These are phyloP conservation scores for Apostichopus leukothele DNA, from an alignment of 53 echinoderm and acorn worm genomes.

Conservation along the genomic window DNA sequence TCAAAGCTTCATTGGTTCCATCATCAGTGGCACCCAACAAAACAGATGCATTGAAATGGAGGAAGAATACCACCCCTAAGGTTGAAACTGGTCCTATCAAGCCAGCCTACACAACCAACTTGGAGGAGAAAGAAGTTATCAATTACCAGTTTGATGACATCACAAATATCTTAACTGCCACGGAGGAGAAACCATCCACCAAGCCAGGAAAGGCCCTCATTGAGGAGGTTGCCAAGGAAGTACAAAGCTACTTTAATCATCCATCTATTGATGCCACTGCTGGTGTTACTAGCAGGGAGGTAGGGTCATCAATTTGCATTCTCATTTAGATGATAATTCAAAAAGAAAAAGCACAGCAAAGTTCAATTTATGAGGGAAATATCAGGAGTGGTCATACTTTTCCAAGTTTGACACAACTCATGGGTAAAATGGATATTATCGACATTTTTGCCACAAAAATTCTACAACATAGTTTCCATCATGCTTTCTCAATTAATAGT, in stretches of 20 bases:
- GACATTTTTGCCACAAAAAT: too few species aligned
- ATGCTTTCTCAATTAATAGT: too few species aligned
- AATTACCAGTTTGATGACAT: slow-evolving; percentile 16
- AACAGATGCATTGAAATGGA: not conserved
- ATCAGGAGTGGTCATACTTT: too few species aligned
- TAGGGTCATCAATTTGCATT: not conserved
- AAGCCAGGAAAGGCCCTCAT: not conserved
- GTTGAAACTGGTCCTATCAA: not conserved
- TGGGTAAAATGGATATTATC: too few species aligned
- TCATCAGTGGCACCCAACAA: not conserved
- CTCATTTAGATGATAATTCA: not conserved
- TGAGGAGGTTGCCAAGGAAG: slow-evolving; percentile 16
- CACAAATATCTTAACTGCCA: slow-evolving; percentile 5
- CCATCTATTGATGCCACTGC: not conserved
- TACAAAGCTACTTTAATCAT: slow-evolving; percentile 12
- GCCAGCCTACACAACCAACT: not conserved
- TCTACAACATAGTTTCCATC: too few species aligned
- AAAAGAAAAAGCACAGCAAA: too few species aligned
- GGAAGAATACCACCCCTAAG: not conserved
- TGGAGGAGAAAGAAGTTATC: slow-evolving; percentile 1
- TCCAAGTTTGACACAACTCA: too few species aligned
- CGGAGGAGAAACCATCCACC: not conserved
- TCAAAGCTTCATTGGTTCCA: not conserved
- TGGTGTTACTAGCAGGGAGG: not conserved
- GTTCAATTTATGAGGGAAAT: too few species aligned